Evolutionary conservation across 2,113 vertebrate genomes (phyloP).

Genomic region (Micromys minutus): DNA sequence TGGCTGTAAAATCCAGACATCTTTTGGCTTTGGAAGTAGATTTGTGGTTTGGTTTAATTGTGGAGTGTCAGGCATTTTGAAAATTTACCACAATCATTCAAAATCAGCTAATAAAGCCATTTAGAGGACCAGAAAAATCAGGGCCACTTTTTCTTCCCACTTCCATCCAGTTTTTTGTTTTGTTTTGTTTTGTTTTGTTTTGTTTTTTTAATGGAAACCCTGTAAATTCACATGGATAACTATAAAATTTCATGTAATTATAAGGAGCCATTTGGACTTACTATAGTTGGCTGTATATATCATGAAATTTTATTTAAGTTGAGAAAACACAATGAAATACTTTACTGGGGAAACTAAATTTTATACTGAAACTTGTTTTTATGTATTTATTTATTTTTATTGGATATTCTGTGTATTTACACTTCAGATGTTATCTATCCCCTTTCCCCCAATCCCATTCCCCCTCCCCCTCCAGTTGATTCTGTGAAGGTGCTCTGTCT

Average conservation of each 20-base stretch:
- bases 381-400: too few relatives aligned
- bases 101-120: not conserved
- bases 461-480: too few relatives aligned
- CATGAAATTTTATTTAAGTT: not conserved
- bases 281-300: not conserved
- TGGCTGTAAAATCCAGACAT: not conserved
- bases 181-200: too few relatives aligned
- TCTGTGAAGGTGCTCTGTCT: too few relatives aligned
- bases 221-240: not conserved
- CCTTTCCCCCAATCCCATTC: too few relatives aligned
- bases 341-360: not conserved
- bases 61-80: not conserved
- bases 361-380: not conserved
- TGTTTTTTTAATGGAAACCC: accelerated
- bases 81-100: not conserved
- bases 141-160: too few relatives aligned
- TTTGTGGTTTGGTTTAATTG: not conserved
- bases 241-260: not conserved
- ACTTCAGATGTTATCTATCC: too few relatives aligned
- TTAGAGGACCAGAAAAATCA: not conserved
- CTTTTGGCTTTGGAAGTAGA: not conserved
- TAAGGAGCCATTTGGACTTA: not conserved
- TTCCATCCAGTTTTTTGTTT: not conserved
- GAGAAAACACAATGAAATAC: constrained; percentile 1
- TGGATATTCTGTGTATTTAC: too few relatives aligned